Conservation (phyloP, 2,113 vertebrate genomes). For the Picathartes gymnocephalus region DNA sequence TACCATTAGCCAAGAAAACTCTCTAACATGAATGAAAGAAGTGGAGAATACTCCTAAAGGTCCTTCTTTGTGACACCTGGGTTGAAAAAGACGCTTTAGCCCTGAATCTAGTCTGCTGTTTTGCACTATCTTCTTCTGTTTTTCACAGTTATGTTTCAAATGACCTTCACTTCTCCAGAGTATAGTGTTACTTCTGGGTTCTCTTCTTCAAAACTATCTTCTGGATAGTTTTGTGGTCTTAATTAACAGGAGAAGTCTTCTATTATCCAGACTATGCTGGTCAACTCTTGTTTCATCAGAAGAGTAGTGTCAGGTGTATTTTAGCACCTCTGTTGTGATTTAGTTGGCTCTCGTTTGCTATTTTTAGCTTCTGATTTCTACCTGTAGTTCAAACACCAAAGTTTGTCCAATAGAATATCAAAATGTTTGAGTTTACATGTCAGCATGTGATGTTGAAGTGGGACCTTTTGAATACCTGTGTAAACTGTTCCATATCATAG, state of each 20-base stretch:
- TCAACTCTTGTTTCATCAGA: not conserved
- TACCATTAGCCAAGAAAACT: not conserved
- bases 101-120: not conserved
- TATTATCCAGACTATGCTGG: not conserved
- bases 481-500: not conserved
- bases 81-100: not conserved
- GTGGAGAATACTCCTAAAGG: not conserved
- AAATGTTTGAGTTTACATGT: not conserved
- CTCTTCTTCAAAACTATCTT: no score
- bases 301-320: not conserved
- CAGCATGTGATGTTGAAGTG: not conserved
- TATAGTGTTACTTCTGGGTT: not conserved
- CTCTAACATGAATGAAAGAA: not conserved
- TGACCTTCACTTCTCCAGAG: not conserved
- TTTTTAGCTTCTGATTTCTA: not conserved
- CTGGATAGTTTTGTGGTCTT: not conserved
- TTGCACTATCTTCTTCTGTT: not conserved
- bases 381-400: not conserved
- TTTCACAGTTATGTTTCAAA: not conserved
- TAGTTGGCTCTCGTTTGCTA: not conserved
- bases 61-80: not conserved
- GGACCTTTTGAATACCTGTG: not conserved
- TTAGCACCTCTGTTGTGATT: not conserved
- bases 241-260: not conserved
- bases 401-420: not conserved